Evolutionary conservation across 2,797 vertebrate species (phyloP).

Genomic region (Propithecus deckenii): DNA sequence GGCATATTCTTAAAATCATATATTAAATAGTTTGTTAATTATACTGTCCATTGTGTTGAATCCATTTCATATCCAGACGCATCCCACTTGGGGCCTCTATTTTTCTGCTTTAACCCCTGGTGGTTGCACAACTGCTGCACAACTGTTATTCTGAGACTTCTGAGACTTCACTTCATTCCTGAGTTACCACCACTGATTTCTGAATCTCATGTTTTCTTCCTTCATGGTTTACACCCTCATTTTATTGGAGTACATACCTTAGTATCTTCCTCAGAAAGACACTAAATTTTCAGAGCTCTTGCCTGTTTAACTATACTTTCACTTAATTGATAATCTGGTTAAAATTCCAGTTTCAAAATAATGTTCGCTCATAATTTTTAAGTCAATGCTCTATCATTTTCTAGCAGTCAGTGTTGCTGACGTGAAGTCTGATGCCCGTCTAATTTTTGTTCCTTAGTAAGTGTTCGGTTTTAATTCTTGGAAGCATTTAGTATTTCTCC

Average conservation of each 20-base stretch:
- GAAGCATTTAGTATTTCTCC: neutral
- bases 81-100: neutral
- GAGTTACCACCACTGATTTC: neutral
- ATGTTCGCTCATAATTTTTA: neutral
- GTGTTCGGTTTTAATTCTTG: neutral
- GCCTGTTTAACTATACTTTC: neutral
- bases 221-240: neutral
- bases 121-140: neutral
- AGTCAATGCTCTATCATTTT: neutral
- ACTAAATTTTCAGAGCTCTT: neutral
- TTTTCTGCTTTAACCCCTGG: neutral
- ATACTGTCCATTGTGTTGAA: neutral
- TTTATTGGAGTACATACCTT: neutral
- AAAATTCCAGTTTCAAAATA: conserved; percentile 29
- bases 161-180: neutral
- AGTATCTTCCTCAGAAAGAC: neutral
- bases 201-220: neutral
- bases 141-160: neutral
- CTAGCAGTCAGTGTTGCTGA: neutral
- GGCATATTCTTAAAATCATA: neutral
- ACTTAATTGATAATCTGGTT: neutral
- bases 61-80: neutral
- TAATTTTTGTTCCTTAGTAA: neutral
- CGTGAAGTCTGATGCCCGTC: neutral
- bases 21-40: neutral